These are phyloP conservation scores for Metopolophium dirhodum DNA, from an alignment of 1,140 invertebrate genomes.

Conservation along the genomic window DNA sequence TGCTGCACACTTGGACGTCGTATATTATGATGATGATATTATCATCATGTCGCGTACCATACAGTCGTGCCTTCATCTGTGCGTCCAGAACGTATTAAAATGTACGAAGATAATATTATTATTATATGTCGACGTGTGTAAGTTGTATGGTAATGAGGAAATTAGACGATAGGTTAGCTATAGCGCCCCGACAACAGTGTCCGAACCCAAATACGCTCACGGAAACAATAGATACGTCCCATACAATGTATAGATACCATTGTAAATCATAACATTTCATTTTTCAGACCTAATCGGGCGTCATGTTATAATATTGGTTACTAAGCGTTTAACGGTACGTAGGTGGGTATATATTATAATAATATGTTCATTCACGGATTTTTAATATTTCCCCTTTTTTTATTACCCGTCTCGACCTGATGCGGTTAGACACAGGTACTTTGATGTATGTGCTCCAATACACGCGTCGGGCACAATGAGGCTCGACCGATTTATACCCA, in stretches of 20 bases:
- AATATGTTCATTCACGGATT: not conserved
- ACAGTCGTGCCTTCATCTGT: too few relatives aligned
- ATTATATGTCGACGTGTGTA: too few relatives aligned
- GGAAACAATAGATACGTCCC: not conserved
- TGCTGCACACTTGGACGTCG: too few relatives aligned
- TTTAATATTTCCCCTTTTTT: not conserved
- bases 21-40: too few relatives aligned
- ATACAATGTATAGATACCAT: not conserved
- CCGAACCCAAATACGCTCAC: not conserved
- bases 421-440: not conserved
- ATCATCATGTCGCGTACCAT: too few relatives aligned
- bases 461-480: not conserved
- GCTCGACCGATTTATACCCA: not conserved
- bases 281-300: not conserved
- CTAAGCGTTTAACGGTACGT: not conserved
- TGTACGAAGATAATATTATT: too few relatives aligned
- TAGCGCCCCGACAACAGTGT: not conserved
- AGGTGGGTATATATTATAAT: not conserved
- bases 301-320: too few relatives aligned
- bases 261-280: not conserved
- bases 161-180: too few relatives aligned
- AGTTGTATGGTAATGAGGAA: too few relatives aligned
- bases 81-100: too few relatives aligned
- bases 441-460: constrained; percentile 2
- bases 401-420: not conserved